Conservation (phyloP, 2,888 invertebrate genomes). For the Papilio demoleus region DNA sequence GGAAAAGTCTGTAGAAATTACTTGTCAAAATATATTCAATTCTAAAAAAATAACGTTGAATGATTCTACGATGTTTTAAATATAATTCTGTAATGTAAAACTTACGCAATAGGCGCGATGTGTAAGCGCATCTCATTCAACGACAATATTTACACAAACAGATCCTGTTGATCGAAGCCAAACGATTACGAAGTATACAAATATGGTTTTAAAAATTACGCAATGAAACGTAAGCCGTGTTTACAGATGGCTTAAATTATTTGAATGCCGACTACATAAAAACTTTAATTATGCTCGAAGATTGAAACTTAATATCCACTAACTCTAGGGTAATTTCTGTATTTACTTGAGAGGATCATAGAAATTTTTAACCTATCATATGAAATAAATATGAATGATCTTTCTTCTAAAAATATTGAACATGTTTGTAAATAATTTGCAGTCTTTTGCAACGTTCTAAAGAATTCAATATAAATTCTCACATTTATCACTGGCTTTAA, state of each 20-base stretch:
- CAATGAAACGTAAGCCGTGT: constrained; percentile 10
- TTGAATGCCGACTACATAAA: neutral
- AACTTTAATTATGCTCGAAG: neutral
- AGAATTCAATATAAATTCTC: constrained; percentile 14
- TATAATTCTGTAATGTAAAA: constrained; percentile 9
- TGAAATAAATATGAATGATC: neutral
- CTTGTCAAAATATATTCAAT: neutral
- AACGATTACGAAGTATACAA: constrained; percentile 17
- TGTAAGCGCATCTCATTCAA: constrained; percentile 31
- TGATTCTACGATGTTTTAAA: neutral
- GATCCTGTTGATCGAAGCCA: constrained; percentile 16
- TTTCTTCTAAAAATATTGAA: neutral
- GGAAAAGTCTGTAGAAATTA: neutral
- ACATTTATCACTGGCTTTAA: neutral
- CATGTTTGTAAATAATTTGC: neutral
- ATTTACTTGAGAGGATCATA: neutral
- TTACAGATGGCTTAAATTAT: constrained; percentile 6
- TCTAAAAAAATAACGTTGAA: neutral
- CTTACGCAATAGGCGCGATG: constrained; percentile 12
- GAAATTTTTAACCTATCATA: neutral
- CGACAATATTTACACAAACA: constrained; percentile 29
- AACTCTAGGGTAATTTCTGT: neutral
- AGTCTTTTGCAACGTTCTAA: neutral
- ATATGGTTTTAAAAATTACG: constrained; percentile 28
- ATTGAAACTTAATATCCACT: too few species aligned